These are phyloP conservation scores for Dinomys branickii DNA, from an alignment of 2,113 vertebrate species.

Conservation along the genomic window DNA sequence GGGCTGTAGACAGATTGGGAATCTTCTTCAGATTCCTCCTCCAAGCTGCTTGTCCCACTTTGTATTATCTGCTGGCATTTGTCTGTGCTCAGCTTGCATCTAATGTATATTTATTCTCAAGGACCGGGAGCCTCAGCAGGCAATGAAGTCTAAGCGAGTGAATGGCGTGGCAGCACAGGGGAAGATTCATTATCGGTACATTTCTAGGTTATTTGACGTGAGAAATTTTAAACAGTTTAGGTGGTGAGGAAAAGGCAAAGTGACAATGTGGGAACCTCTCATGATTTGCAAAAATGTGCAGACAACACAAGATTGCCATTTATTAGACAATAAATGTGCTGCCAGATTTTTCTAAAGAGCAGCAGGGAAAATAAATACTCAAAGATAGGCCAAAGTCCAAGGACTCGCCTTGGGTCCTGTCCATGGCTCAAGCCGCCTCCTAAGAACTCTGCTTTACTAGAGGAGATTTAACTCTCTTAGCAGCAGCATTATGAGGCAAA, in stretches of 20 bases:
- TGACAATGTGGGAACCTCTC: constrained; percentile 46
- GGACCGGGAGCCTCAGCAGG: constrained; percentile 9
- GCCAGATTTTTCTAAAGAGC: constrained; percentile 35
- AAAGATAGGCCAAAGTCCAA: not conserved
- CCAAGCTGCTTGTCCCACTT: not conserved
- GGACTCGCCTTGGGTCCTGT: not conserved
- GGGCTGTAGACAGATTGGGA: not conserved
- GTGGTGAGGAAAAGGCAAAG: constrained; percentile 69
- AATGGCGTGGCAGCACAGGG: constrained; percentile 48
- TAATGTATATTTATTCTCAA: constrained; percentile 64
- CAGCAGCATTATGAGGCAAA: not conserved
- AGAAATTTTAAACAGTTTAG: constrained; percentile 77
- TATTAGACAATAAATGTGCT: constrained; percentile 29
- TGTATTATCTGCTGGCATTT: constrained; percentile 27
- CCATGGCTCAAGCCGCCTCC: not conserved
- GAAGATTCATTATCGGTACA: constrained; percentile 69
- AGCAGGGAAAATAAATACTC: constrained; percentile 57
- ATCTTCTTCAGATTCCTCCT: not conserved
- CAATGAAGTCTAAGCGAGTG: constrained; percentile 71
- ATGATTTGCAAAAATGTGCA: constrained; percentile 69
- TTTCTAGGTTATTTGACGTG: constrained; percentile 69
- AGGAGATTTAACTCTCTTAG: constrained; percentile 5
- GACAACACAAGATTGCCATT: constrained; percentile 6
- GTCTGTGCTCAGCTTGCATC: not conserved
- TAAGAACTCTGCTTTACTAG: not conserved